These are phyloP conservation scores for Anguilla pacifica DNA, from an alignment of 2,797 vertebrate species.

Conservation along the genomic window DNA sequence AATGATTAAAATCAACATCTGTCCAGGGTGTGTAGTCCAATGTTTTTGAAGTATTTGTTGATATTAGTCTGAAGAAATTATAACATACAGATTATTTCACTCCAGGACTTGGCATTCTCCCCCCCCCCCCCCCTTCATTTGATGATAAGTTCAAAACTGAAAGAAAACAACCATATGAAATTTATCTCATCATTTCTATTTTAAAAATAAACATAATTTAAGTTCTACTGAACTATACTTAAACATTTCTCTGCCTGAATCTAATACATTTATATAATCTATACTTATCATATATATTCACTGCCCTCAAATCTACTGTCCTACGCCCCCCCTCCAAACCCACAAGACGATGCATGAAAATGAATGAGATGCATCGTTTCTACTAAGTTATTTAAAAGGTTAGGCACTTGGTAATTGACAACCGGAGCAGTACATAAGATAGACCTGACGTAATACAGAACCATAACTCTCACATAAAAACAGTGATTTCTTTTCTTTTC, in stretches of 20 bases:
- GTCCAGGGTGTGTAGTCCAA: not conserved
- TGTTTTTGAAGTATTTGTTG: not conserved
- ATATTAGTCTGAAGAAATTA: not conserved
- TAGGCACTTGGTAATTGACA: conserved; percentile 94
- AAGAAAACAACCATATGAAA: conserved; percentile 8
- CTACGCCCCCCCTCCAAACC: conserved; percentile 22
- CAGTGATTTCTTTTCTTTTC: conserved; percentile 36
- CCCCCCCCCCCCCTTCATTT: not conserved
- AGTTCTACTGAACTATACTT: conserved; percentile 17
- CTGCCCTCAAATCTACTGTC: not conserved
- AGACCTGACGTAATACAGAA: conserved; percentile 65
- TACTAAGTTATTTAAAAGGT: conserved; percentile 75
- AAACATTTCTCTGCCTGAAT: conserved; percentile 27
- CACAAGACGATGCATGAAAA: conserved; percentile 43
- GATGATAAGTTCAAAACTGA: not conserved
- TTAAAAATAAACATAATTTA: conserved; percentile 15
- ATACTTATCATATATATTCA: not conserved
- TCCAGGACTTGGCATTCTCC: not conserved
- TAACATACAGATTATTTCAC: not conserved
- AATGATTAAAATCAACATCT: not conserved
- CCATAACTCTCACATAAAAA: conserved; percentile 61
- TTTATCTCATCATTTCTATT: conserved; percentile 23
- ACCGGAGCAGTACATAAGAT: conserved; percentile 71
- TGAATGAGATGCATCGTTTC: conserved; percentile 65
- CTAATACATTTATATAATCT: conserved; percentile 32